Percentiles rank a stretch among this genome's conserved stretches.
Evolutionary conservation across 2,797 vertebrate species (phyloP).

Genomic region (Morus bassanus): DNA sequence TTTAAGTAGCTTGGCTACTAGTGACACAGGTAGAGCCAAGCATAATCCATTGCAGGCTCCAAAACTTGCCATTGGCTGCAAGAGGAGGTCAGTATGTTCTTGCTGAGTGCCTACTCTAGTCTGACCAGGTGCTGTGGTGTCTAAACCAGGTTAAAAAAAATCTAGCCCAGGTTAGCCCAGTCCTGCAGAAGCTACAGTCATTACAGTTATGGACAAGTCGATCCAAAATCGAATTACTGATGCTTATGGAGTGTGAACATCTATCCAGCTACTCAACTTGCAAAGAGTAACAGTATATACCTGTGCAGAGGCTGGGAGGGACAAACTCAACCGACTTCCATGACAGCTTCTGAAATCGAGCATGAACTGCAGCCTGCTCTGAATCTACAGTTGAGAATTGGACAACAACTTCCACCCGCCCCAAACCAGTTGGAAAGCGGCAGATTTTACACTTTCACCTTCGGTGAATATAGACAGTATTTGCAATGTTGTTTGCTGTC

Average conservation of each 20-base stretch:
- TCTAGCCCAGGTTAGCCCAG: neutral
- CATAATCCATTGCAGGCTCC: neutral
- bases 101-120: neutral
- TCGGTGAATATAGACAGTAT: accelerated
- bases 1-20: neutral
- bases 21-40: neutral
- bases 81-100: neutral
- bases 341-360: neutral
- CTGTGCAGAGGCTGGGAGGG: neutral
- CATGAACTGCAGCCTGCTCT: neutral
- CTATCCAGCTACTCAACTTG: neutral
- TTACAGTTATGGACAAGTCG: neutral
- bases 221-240: neutral
- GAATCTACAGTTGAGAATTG: neutral
- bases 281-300: neutral
- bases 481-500: neutral
- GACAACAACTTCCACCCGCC: neutral
- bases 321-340: neutral
- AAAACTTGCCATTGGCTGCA: neutral
- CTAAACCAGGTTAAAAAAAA: neutral
- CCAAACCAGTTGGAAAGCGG: neutral
- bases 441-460: neutral
- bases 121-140: neutral
- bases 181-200: neutral
- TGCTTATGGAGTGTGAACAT: neutral